Evolutionary conservation across 2,888 invertebrate genomes (phyloP).

Genomic region (Lottia gigantea): DNA sequence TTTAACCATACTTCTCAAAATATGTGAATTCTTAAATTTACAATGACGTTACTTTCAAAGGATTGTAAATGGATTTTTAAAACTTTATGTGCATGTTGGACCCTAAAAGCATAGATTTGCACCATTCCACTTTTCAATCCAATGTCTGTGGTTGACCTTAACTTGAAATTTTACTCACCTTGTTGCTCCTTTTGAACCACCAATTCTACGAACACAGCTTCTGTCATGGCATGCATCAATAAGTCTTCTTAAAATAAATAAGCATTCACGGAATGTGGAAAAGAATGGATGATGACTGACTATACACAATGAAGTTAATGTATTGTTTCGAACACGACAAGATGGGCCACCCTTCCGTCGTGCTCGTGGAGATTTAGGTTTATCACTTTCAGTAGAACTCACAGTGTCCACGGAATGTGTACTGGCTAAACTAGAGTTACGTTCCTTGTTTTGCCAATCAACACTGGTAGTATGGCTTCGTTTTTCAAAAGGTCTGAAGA

Average conservation of each 20-base stretch:
- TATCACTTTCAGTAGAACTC: constrained; percentile 43
- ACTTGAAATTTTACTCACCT: constrained; percentile 73
- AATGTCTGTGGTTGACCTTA: too few species aligned
- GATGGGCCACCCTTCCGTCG: constrained; percentile 56
- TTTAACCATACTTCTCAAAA: too few species aligned
- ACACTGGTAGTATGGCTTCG: constrained; percentile 36
- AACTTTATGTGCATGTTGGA: too few species aligned
- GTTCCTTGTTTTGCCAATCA: constrained; percentile 45
- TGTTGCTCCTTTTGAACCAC: constrained; percentile 84
- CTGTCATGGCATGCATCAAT: constrained; percentile 98
- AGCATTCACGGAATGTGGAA: constrained; percentile 96
- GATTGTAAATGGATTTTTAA: too few species aligned
- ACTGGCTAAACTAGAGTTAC: constrained; percentile 33
- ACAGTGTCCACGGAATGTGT: constrained; percentile 41
- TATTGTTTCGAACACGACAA: constrained; percentile 78
- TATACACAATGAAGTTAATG: constrained; percentile 95
- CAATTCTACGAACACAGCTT: constrained; percentile 79
- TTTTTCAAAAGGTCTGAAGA: constrained; percentile 85
- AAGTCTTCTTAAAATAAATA: constrained; percentile 92
- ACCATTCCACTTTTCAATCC: too few species aligned
- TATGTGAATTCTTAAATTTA: too few species aligned
- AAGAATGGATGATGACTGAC: constrained; percentile 99
- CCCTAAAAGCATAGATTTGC: too few species aligned
- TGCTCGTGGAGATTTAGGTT: constrained; percentile 58
- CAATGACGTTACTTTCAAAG: too few species aligned